Percentiles rank a stretch among this genome's conserved stretches.
Evolutionary conservation across 2,888 invertebrate species (phyloP).

Genomic region (Neuroscelio doddi): DNA sequence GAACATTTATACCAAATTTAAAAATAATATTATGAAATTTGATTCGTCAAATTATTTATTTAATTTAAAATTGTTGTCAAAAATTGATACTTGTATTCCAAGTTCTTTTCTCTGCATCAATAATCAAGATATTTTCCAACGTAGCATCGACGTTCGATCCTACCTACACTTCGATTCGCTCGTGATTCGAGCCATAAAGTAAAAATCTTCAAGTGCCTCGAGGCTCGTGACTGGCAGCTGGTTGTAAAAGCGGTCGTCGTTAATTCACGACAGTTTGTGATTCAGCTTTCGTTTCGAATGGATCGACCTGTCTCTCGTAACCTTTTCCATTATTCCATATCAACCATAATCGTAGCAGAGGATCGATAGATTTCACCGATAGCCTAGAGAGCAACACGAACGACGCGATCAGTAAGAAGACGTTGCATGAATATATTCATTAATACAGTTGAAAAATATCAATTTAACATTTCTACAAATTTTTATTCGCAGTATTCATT

Average conservation of each 20-base stretch:
- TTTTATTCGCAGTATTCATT: too few relatives aligned
- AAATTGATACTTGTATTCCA: too few relatives aligned
- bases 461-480: too few relatives aligned
- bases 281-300: constrained; percentile 28
- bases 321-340: constrained; percentile 36
- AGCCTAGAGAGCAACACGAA: constrained; percentile 27
- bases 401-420: constrained; percentile 26
- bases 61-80: too few relatives aligned
- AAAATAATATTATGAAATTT: too few relatives aligned
- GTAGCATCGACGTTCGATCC: constrained; percentile 1
- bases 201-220: constrained; percentile 8
- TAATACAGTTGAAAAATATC: too few relatives aligned
- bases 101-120: too few relatives aligned
- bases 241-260: constrained; percentile 11
- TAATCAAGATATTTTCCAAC: too few relatives aligned
- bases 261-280: constrained; percentile 25
- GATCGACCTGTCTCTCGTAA: constrained; percentile 18
- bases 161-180: not conserved
- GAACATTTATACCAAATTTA: too few relatives aligned
- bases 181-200: constrained; percentile 7
- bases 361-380: constrained; percentile 35
- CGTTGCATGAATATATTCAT: constrained; percentile 37
- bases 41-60: too few relatives aligned
- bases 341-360: constrained; percentile 16
- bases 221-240: constrained; percentile 7